Base-by-base conservation (phyloP, 2,888 invertebrate species). In the Cybosia mesomella region DNA sequence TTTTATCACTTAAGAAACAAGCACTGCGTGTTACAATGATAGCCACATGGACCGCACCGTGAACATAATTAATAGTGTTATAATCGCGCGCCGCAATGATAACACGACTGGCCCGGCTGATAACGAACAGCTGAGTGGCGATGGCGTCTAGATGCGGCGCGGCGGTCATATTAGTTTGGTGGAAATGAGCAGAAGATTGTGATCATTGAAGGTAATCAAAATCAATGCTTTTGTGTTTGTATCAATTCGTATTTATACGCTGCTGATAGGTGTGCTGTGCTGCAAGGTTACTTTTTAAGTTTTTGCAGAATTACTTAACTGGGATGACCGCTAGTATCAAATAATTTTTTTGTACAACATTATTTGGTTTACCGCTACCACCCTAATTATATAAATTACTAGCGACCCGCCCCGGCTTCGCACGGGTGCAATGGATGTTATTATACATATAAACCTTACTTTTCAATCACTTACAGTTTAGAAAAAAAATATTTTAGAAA, bases 41-140 rank as follows among this genome's bases (percentile, higher is more conserved):
- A 32, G 32, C 1, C 2, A 67, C 32, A 34, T 43, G 36, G 54
- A 24, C 36, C 18, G 21, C 21, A 57, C 18, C n/a, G 22, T 67
- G 9, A 11, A n/a, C 15, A 53, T 21, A 32, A 58, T 11, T 60
- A 67, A n/a, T 60, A 11, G 34, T 13, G 34, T 28, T 28, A 62
- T 32, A 49, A 67, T 34, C 22, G 1, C 22, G 1, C 24, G 28
- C 43, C 32, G 57, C 8, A 22, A 21, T 67, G 69, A 71, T 71
- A 74, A 58, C 55, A 58, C 83, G 83, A 75, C 71, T 70, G 34
- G 68, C 54, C 67, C 73, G 28, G 43, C 28, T 69, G 84, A 80
- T 83, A 74, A 73, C 78, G 36, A 76, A 80, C 84, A 81, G 83
- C 84, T 84, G 83, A 84, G 79, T 84, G 73, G n/a, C 39, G 58